Evolutionary conservation across 2,888 invertebrate species (phyloP).

Genomic region (Epistrophe eligans): DNA sequence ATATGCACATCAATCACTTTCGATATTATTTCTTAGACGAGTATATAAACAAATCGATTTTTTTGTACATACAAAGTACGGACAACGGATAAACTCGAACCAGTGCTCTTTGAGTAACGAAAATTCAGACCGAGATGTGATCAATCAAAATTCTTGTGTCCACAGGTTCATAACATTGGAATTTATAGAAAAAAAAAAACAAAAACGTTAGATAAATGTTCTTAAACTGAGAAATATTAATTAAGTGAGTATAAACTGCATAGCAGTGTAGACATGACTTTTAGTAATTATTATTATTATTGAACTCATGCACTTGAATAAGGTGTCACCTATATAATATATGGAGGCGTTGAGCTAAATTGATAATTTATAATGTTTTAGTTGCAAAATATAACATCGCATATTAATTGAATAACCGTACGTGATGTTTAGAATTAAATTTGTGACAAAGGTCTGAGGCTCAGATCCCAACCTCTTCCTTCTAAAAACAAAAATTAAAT

Average conservation of each 20-base stretch:
- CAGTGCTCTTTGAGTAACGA: neutral
- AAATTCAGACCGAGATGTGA: conserved; percentile 4
- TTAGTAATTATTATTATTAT: neutral
- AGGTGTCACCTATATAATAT: too few species aligned
- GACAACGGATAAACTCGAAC: neutral
- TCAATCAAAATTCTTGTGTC: conserved; percentile 11
- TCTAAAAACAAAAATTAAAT: too few species aligned
- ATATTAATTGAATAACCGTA: too few species aligned
- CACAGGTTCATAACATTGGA: neutral
- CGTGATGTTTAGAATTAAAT: too few species aligned
- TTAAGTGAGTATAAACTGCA: neutral
- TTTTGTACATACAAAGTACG: neutral
- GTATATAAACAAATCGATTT: neutral
- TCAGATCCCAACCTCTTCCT: too few species aligned
- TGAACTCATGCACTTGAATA: too few species aligned
- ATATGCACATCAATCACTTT: neutral
- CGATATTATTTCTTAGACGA: neutral
- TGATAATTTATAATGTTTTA: too few species aligned
- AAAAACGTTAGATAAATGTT: neutral
- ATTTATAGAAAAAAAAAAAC: neutral
- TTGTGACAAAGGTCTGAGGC: too few species aligned
- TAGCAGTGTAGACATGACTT: neutral
- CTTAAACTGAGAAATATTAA: neutral
- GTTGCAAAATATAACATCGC: too few species aligned
- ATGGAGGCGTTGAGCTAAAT: too few species aligned